Percentiles rank a stretch among this genome's conserved stretches.
Evolutionary conservation across 2,113 vertebrate genomes (phyloP).

Genomic region (Pristiophorus japonicus): DNA sequence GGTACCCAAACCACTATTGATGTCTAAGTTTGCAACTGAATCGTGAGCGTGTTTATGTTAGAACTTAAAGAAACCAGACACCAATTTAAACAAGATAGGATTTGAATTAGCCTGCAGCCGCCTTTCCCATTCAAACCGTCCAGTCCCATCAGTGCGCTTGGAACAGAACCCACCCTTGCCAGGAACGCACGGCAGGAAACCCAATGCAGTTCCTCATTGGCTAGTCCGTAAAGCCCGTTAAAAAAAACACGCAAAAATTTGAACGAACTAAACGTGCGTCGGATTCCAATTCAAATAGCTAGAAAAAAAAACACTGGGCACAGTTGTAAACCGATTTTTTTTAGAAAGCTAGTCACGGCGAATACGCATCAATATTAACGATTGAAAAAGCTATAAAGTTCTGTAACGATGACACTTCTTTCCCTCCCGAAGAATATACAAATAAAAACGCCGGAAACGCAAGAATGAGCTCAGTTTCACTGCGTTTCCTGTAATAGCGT

Average conservation of each 20-base stretch:
- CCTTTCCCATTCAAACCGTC: not conserved
- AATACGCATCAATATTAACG: not conserved
- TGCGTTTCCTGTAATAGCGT: conserved; percentile 28
- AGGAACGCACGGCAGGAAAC: not conserved
- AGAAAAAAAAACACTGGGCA: not conserved
- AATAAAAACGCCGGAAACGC: not conserved
- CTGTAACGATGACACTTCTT: not conserved
- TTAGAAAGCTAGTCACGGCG: not conserved
- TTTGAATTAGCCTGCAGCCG: not conserved
- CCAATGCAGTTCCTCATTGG: not conserved
- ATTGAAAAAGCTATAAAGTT: not conserved
- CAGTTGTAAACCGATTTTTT: not conserved
- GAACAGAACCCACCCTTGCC: not conserved
- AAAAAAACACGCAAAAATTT: not conserved
- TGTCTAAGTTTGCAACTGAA: not conserved
- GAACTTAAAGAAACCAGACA: not conserved
- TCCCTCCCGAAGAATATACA: not conserved
- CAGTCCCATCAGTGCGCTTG: not conserved
- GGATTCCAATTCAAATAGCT: not conserved
- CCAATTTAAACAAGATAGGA: not conserved
- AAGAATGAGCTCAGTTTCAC: not conserved
- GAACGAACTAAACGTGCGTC: not conserved
- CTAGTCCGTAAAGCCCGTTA: not conserved
- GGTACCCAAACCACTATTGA: not conserved
- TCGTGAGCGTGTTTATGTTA: not conserved